phyloP scores from a whole-genome alignment of 2,113 vertebrate genomes.

The Lamprotornis superbus region DNA sequence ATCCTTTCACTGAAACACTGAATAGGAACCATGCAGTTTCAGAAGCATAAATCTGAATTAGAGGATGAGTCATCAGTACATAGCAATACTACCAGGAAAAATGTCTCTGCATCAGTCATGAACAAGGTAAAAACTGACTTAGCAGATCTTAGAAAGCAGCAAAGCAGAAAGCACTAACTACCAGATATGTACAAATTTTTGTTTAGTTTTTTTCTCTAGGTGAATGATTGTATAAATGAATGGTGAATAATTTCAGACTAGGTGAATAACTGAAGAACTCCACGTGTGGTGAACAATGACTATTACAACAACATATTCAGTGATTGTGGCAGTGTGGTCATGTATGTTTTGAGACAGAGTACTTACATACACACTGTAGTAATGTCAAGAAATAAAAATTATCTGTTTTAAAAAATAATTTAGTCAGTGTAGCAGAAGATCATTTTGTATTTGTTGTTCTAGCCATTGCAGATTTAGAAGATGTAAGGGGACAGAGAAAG shows the following conservation, averaged over 20 bases:
- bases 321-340: background rate
- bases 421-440: background rate
- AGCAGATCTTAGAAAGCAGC: background rate
- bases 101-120: background rate
- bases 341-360: background rate
- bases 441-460: background rate
- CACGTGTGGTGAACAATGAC: background rate
- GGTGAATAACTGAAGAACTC: background rate
- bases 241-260: background rate
- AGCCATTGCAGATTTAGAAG: background rate
- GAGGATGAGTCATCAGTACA: background rate
- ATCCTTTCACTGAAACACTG: background rate
- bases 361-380: background rate
- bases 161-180: background rate
- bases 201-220: background rate
- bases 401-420: background rate
- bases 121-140: background rate
- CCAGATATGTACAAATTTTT: background rate
- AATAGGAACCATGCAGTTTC: background rate
- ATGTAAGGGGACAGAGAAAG: background rate
- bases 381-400: background rate
- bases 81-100: background rate
- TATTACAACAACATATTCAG: background rate
- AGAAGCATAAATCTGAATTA: constrained; percentile 20
- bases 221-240: background rate